Evolutionary conservation across 2,797 vertebrate species (phyloP), one percentile per base, ranked within the genome.

Genomic region (Ambastaia sidthimunki): DNA sequence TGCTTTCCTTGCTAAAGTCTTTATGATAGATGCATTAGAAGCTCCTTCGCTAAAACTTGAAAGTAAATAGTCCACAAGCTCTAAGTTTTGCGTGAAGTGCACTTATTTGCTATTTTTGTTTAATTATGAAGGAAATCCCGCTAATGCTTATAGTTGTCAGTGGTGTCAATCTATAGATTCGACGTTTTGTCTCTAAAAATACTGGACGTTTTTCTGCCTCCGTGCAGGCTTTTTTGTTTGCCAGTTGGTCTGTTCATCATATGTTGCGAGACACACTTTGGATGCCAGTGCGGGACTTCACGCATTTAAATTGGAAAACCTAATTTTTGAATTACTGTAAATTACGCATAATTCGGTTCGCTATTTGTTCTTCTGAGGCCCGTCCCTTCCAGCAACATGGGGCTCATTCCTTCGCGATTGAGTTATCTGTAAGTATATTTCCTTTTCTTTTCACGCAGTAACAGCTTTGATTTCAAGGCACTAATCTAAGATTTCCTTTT

Each of bases 351-450:
- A 76, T 15, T 82, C 72, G 74, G 60, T 78, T 25, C 47, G 55
- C 71, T 78, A 48, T 47, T 60, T 76, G 62, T 55, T 44, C 71
- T 75, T 67, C 21, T 25, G 66, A 82, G 80, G 71, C 80, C 80
- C 72, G 76, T 72, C 47, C 54, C 74, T 54, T 78, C 21, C 21
- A 79, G 85, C 89, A 95, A 80, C 85, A 94, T 95, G 94, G 88
- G 89, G 84, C 65, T 91, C 86, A 74, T 91, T 72, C 89, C 91
- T 57, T 92, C 91, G 47, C 88, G 90, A 84, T 84, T 92, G 63
- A 91, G 93, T 85, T 95, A 93, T 87, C 86, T 94, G 94, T 95
- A 80, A 94, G 94, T 93, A 84, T 74, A 72, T 75, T n/a, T 80
- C 47, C 67, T 80, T 44, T 34, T 37, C 13, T 28, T 34, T 23